These are phyloP conservation scores for Oscheius onirici DNA, from an alignment of 2,888 invertebrate genomes.

Conservation along the genomic window DNA sequence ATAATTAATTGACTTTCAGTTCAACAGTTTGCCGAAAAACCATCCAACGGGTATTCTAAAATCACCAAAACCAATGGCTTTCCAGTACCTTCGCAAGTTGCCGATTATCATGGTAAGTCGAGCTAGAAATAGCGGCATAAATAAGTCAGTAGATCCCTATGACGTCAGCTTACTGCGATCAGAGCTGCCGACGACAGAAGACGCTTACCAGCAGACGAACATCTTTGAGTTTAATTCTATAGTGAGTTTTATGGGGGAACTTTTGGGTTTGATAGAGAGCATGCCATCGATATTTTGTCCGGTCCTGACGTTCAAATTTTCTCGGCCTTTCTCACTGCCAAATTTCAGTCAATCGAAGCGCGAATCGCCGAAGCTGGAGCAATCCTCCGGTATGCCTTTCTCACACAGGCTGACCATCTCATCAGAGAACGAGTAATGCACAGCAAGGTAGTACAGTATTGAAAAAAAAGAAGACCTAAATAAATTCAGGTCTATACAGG, in stretches of 20 bases:
- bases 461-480: neutral
- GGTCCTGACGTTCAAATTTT: no score
- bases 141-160: slow-evolving; percentile 17
- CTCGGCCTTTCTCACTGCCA: no score
- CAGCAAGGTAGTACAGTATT: slow-evolving; percentile 42
- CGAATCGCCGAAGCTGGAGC: slow-evolving; percentile 54
- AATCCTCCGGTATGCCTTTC: slow-evolving; percentile 50
- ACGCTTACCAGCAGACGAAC: slow-evolving; percentile 19
- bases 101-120: slow-evolving; percentile 20
- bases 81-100: neutral
- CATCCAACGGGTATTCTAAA: neutral
- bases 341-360: slow-evolving; percentile 50
- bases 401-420: slow-evolving; percentile 50
- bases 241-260: slow-evolving; percentile 5
- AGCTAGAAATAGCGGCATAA: neutral
- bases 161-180: slow-evolving; percentile 20
- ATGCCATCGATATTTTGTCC: no score
- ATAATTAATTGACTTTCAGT: neutral
- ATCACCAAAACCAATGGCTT: neutral
- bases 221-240: slow-evolving; percentile 31
- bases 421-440: slow-evolving; percentile 56
- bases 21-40: neutral
- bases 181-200: slow-evolving; percentile 22
- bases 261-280: no score
- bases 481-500: slow-evolving; percentile 70